These are phyloP conservation scores for Taenioides sp. DNA, from an alignment of 2,797 vertebrate species.

Conservation along the genomic window DNA sequence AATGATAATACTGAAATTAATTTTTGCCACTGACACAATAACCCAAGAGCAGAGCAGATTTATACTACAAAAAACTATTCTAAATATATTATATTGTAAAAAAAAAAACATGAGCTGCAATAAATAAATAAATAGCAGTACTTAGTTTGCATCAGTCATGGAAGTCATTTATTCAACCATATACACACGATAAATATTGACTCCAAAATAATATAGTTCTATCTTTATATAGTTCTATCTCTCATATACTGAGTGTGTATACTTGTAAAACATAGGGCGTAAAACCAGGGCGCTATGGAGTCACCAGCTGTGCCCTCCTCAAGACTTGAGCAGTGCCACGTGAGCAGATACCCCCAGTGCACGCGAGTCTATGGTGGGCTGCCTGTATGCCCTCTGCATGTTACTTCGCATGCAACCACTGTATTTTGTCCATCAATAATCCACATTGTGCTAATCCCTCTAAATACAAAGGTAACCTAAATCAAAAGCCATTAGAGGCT, in stretches of 20 bases:
- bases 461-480: slow-evolving; percentile 76
- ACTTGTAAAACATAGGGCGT: slow-evolving; percentile 32
- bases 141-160: too few relatives aligned
- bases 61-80: too few relatives aligned
- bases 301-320: slow-evolving; percentile 57
- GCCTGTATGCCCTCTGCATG: slow-evolving; percentile 34
- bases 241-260: slow-evolving; percentile 2
- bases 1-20: too few relatives aligned
- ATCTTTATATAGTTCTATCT: too few relatives aligned
- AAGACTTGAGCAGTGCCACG: slow-evolving; percentile 30
- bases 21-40: too few relatives aligned
- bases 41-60: too few relatives aligned
- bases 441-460: slow-evolving; percentile 69
- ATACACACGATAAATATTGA: too few relatives aligned
- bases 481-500: slow-evolving; percentile 62
- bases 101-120: too few relatives aligned
- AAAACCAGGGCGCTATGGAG: slow-evolving; percentile 44
- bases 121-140: too few relatives aligned
- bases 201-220: too few relatives aligned
- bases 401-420: slow-evolving; percentile 41
- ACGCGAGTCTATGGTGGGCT: neutral
- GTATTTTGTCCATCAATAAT: slow-evolving; percentile 59
- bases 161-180: too few relatives aligned
- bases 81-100: too few relatives aligned
- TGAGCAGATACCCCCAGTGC: slow-evolving; percentile 24